Evolutionary conservation across 2,888 invertebrate genomes (phyloP).

Genomic region (Agrotis clavis): DNA sequence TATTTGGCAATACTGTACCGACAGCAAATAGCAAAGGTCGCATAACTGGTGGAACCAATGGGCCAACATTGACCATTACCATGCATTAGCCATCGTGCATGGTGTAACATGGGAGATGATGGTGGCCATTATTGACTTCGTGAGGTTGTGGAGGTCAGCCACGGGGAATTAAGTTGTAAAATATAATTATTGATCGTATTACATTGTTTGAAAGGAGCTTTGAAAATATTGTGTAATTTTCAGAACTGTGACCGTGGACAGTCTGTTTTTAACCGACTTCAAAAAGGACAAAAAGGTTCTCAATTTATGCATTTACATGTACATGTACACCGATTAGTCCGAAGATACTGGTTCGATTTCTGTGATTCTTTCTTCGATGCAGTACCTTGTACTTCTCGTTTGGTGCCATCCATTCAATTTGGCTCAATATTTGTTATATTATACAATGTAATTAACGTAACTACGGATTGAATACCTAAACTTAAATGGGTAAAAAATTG

Average conservation of each 20-base stretch:
- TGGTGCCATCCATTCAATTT: too few relatives aligned
- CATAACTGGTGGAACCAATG: slow-evolving; percentile 50
- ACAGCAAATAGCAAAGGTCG: slow-evolving; percentile 72
- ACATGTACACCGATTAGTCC: too few relatives aligned
- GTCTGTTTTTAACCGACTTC: too few relatives aligned
- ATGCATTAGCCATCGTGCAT: slow-evolving; percentile 27
- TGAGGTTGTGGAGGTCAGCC: slow-evolving; percentile 45
- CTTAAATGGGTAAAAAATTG: too few relatives aligned
- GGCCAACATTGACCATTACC: slow-evolving; percentile 46
- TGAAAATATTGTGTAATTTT: slow-evolving; percentile 2
- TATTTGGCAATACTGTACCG: slow-evolving; percentile 69
- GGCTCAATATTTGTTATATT: too few relatives aligned
- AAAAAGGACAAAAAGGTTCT: too few relatives aligned
- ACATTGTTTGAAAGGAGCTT: slow-evolving; percentile 4
- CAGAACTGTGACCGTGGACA: neutral
- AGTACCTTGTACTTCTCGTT: too few relatives aligned
- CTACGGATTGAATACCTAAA: too few relatives aligned
- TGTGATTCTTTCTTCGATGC: too few relatives aligned
- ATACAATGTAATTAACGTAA: too few relatives aligned
- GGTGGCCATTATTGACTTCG: slow-evolving; percentile 23
- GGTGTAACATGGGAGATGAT: slow-evolving; percentile 43
- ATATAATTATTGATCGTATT: slow-evolving; percentile 31
- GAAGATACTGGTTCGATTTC: too few relatives aligned
- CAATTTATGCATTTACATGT: too few relatives aligned
- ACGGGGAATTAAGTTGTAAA: slow-evolving; percentile 25